Evolutionary conservation across 2,888 invertebrate species (phyloP).

Genomic region (Thalpophila matura): DNA sequence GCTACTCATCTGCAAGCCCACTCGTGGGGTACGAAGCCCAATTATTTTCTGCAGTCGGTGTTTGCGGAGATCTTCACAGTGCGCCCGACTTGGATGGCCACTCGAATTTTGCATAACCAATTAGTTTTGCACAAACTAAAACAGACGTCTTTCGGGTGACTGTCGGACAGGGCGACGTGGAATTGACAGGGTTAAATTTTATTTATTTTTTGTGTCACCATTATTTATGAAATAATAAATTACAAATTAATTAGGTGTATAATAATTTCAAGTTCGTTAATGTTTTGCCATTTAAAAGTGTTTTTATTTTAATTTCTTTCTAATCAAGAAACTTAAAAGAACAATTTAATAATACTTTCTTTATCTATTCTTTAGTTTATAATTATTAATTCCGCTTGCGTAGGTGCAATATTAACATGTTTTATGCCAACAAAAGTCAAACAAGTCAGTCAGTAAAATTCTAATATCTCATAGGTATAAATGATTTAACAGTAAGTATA

Average conservation of each 20-base stretch:
- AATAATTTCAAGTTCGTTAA: too few species aligned
- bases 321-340: background rate
- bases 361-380: too few species aligned
- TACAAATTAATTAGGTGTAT: too few species aligned
- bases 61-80: slow-evolving; percentile 83
- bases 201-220: background rate
- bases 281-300: too few species aligned
- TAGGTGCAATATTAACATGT: too few species aligned
- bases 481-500: too few species aligned
- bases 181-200: slow-evolving; percentile 29
- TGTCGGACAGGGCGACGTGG: slow-evolving; percentile 49
- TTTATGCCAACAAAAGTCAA: too few species aligned
- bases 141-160: slow-evolving; percentile 72
- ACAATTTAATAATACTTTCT: too few species aligned
- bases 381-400: too few species aligned
- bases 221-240: too few species aligned
- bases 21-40: slow-evolving; percentile 69
- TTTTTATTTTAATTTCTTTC: background rate
- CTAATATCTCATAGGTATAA: too few species aligned
- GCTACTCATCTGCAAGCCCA: slow-evolving; percentile 67
- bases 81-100: slow-evolving; percentile 85
- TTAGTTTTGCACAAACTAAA: slow-evolving; percentile 86
- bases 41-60: slow-evolving; percentile 79
- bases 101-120: slow-evolving; percentile 89
- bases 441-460: too few species aligned